These are phyloP conservation scores for Siniperca chuatsi DNA, from an alignment of 2,113 vertebrate species.

Conservation along the genomic window DNA sequence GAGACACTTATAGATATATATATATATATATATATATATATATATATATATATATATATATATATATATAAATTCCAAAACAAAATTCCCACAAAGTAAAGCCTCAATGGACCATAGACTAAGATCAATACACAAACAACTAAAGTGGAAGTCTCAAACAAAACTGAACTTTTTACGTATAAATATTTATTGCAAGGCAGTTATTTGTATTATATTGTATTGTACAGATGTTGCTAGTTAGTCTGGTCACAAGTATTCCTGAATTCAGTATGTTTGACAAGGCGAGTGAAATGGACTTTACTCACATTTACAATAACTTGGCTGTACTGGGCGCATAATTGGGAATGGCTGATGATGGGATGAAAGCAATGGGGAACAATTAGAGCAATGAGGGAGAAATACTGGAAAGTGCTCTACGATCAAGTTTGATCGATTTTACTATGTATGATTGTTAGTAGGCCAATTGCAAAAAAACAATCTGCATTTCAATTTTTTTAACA, in stretches of 20 bases:
- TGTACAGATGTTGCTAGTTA: slow-evolving; percentile 1
- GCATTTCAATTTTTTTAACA: too few species aligned
- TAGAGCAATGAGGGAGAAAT: background rate
- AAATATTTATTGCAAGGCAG: background rate
- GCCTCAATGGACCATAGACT: background rate
- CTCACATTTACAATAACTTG: background rate
- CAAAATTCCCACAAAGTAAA: background rate
- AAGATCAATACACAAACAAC: background rate
- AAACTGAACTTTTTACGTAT: background rate
- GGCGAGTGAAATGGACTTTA: background rate
- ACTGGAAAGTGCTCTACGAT: background rate
- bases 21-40: too few species aligned
- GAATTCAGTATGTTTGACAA: background rate
- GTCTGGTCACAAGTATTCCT: background rate
- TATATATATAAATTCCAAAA: background rate
- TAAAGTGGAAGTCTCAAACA: background rate
- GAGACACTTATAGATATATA: background rate
- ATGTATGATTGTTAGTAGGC: background rate
- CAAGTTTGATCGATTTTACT: background rate
- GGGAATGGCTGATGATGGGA: background rate
- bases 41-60: too few species aligned
- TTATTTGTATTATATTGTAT: background rate
- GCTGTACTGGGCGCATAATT: too few species aligned
- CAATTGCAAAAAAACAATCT: background rate
- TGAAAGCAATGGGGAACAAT: background rate